These are phyloP conservation scores for Phoeniculus purpureus DNA, from an alignment of 2,797 vertebrate genomes.

Conservation along the genomic window DNA sequence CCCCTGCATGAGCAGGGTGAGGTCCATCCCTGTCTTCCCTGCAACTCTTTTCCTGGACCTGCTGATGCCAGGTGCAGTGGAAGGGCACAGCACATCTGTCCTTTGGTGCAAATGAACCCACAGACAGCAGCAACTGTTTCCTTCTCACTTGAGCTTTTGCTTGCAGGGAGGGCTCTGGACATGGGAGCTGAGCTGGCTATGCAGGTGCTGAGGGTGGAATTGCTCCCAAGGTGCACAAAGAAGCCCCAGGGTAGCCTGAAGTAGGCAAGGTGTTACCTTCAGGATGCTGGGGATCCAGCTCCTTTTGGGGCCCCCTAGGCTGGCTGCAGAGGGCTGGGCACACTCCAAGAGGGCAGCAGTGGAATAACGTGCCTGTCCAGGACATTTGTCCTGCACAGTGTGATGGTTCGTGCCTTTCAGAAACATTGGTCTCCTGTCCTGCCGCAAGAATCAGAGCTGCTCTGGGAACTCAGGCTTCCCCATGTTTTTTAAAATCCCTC, in stretches of 20 bases:
- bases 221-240: not conserved
- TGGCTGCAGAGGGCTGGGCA: not conserved
- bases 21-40: not conserved
- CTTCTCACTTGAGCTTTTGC: not conserved
- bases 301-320: not conserved
- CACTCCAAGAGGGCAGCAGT: not conserved
- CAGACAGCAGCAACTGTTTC: not conserved
- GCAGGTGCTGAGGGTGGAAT: not conserved
- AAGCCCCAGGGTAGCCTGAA: not conserved
- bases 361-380: rapidly evolving
- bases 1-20: not conserved
- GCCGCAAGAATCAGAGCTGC: not conserved
- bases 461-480: not conserved
- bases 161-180: not conserved
- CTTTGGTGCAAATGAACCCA: not conserved
- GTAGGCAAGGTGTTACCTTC: not conserved
- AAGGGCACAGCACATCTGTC: not conserved
- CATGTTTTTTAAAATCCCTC: not conserved
- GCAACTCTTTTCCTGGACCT: not conserved
- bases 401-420: not conserved
- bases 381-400: not conserved
- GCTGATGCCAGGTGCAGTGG: not conserved
- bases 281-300: rapidly evolving
- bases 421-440: not conserved
- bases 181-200: not conserved